Evolutionary conservation across 1,140 invertebrate species (phyloP).

Genomic region (Pachypeltis micranthus): DNA sequence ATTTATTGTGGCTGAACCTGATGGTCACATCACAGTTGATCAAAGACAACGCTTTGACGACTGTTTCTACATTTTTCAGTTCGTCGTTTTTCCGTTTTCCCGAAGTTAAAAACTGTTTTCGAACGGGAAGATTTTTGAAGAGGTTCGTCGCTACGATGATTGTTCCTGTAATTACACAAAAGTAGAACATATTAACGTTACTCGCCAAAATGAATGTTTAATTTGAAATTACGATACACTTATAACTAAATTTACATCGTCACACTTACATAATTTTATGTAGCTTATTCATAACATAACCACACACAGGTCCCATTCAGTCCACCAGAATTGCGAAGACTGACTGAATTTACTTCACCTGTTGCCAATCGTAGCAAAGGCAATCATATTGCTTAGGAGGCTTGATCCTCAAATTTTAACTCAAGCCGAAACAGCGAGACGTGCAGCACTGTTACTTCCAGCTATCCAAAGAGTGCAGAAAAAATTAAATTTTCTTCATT

Average conservation of each 20-base stretch:
- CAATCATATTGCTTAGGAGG: too few species aligned
- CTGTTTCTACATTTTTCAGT: constrained; percentile 44
- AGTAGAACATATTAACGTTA: background rate
- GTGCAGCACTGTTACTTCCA: too few species aligned
- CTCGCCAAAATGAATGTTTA: background rate
- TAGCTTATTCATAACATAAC: too few species aligned
- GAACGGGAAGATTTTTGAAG: constrained; percentile 50
- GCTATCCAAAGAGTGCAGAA: too few species aligned
- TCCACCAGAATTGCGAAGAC: too few species aligned
- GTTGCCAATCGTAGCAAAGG: too few species aligned
- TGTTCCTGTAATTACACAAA: constrained; percentile 40
- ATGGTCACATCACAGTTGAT: constrained; percentile 42
- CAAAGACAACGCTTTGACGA: constrained; percentile 43
- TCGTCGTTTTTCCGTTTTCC: constrained; percentile 42
- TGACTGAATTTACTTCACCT: too few species aligned
- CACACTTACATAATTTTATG: too few species aligned
- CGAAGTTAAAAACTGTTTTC: constrained; percentile 43
- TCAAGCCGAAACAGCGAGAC: too few species aligned
- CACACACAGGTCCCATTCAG: too few species aligned
- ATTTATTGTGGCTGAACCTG: constrained; percentile 41
- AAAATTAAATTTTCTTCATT: too few species aligned
- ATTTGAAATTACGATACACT: background rate
- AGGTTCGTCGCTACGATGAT: constrained; percentile 41
- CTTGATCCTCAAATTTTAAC: too few species aligned
- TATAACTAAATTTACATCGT: constrained; percentile 2